Base-by-base conservation (phyloP, 1,140 invertebrate species). In the Cheumatopsyche charites region DNA sequence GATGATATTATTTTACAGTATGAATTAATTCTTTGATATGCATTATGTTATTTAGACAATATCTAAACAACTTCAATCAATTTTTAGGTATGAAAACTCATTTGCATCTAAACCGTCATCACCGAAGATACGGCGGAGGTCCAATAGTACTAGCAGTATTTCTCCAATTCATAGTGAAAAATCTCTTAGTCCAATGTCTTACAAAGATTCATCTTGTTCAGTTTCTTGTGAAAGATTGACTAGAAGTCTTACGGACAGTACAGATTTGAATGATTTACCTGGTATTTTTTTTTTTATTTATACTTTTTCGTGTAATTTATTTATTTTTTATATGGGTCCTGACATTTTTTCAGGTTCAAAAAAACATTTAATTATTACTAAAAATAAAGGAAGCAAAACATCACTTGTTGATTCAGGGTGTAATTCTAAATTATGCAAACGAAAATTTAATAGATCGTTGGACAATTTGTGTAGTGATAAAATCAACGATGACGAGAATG, bases 71-170 rank as follows among this genome's bases (percentile, higher is more conserved):
- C n/a, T n/a, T n/a, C n/a, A n/a, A n/a, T n/a, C n/a, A n/a, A n/a
- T n/a, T n/a, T n/a, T 36, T 26, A 65, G 62, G 13, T 15, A 47
- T 66, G 36, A 61, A 58, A 19, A n/a, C n/a, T n/a, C n/a, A n/a
- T n/a, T n/a, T n/a, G n/a, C n/a, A n/a, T n/a, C n/a, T n/a, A n/a
- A n/a, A n/a, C n/a, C n/a, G n/a, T n/a, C n/a, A n/a, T n/a, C n/a
- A n/a, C n/a, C n/a, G n/a, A n/a, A n/a, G n/a, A n/a, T n/a, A n/a
- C 62, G 45, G 13, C 25, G 23, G 13, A 43, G 74, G 13, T 52
- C 49, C n/a, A 75, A 75, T 36, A 75, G 74, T 62, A 70, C 67
- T 36, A 70, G 73, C 49, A 75, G 74, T 36, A 43, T 72, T 21
- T 25, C 62, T 13, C 67, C 74, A 9, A 47, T 72, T 15, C 42